Evolutionary conservation across 2,113 vertebrate species (phyloP).

Genomic region (Chrysochloris asiatica): DNA sequence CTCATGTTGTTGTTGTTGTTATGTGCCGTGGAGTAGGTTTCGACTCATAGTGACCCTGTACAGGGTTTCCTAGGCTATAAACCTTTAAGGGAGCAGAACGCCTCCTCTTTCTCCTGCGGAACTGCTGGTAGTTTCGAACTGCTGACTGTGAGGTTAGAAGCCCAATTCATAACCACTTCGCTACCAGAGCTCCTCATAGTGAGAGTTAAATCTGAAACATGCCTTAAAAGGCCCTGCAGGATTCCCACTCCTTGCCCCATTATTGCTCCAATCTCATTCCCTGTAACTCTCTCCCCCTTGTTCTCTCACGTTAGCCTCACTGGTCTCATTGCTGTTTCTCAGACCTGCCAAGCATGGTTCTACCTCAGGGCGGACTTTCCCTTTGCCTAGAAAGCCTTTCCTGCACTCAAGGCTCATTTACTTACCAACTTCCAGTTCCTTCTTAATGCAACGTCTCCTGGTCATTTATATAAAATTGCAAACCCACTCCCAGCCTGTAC

Average conservation of each 20-base stretch:
- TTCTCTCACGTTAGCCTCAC: not conserved
- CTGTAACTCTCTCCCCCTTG: not conserved
- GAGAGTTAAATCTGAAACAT: not conserved
- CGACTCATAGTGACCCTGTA: too few relatives aligned
- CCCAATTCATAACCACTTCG: too few relatives aligned
- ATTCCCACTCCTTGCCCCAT: too few relatives aligned
- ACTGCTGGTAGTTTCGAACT: too few relatives aligned
- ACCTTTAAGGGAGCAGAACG: too few relatives aligned
- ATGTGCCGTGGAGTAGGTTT: too few relatives aligned
- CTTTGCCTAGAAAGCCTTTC: not conserved
- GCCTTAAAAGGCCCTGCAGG: not conserved
- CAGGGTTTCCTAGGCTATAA: too few relatives aligned
- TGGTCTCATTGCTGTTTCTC: not conserved
- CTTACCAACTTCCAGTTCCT: not conserved
- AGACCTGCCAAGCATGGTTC: accelerated
- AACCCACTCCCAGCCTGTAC: not conserved
- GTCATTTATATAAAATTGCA: not conserved
- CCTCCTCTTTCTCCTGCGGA: too few relatives aligned
- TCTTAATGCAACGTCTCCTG: too few relatives aligned
- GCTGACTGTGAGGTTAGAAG: too few relatives aligned
- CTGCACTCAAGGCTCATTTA: not conserved
- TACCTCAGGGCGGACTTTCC: not conserved
- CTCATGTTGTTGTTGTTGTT: too few relatives aligned
- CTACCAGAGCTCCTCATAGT: too few relatives aligned
- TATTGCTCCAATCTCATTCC: not conserved